Evolutionary conservation across 2,797 vertebrate genomes (phyloP).

Genomic region (Argya squamiceps): DNA sequence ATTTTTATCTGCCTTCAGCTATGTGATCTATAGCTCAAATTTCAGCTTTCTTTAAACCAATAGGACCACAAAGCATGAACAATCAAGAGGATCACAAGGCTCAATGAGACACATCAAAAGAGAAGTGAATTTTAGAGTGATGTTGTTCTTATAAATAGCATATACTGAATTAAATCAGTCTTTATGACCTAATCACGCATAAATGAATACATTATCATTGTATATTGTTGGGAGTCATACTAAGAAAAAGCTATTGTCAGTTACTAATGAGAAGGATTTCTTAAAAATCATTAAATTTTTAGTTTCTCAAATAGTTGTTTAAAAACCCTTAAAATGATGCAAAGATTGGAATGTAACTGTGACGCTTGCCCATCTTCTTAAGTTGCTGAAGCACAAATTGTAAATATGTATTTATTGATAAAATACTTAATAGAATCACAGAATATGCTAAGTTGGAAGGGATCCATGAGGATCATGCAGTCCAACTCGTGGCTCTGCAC

Average conservation of each 20-base stretch:
- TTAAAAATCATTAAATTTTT: neutral
- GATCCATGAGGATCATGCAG: rapidly evolving
- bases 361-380: neutral
- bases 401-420: neutral
- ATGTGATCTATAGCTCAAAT: neutral
- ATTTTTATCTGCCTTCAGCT: neutral
- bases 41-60: neutral
- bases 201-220: neutral
- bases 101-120: neutral
- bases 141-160: rapidly evolving
- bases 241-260: neutral
- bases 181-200: neutral
- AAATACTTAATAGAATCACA: neutral
- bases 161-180: neutral
- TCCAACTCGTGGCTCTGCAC: rapidly evolving
- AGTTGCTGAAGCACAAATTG: neutral
- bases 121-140: neutral
- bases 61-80: neutral
- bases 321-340: neutral
- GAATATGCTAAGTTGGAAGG: neutral
- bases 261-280: neutral
- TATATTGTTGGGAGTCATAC: neutral
- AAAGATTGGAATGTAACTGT: neutral
- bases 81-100: neutral
- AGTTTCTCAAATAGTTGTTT: neutral